These are phyloP conservation scores for Perodicticus potto DNA, from an alignment of 2,797 vertebrate genomes.

Conservation along the genomic window DNA sequence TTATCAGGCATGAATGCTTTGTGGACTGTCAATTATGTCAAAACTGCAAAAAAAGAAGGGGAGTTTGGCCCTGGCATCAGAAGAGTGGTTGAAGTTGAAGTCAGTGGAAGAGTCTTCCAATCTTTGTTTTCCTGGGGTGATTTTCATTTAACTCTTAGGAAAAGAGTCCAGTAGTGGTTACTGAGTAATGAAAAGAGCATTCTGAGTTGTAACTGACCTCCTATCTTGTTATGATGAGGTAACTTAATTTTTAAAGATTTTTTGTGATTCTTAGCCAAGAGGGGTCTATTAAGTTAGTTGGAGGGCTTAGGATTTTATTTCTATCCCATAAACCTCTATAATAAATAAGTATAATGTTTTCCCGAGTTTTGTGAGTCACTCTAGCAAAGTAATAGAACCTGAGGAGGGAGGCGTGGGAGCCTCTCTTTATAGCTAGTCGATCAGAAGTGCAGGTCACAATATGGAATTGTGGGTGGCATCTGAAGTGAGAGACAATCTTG, in stretches of 20 bases:
- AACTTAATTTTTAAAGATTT: background rate
- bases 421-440: background rate
- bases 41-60: background rate
- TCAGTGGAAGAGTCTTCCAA: background rate
- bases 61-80: background rate
- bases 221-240: background rate
- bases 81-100: background rate
- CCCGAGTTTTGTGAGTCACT: background rate
- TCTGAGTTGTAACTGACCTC: background rate
- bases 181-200: background rate
- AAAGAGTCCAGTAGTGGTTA: background rate
- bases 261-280: background rate
- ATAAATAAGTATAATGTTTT: background rate
- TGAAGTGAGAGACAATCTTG: background rate
- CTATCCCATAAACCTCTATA: background rate
- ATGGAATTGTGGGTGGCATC: background rate
- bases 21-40: background rate
- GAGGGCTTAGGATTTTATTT: background rate
- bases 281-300: background rate
- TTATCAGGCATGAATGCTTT: background rate
- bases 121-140: background rate
- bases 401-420: background rate
- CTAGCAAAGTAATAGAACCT: background rate
- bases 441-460: background rate
- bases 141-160: background rate